Conservation (phyloP, 1,140 invertebrate species). For the Lordiphosa collinella region DNA sequence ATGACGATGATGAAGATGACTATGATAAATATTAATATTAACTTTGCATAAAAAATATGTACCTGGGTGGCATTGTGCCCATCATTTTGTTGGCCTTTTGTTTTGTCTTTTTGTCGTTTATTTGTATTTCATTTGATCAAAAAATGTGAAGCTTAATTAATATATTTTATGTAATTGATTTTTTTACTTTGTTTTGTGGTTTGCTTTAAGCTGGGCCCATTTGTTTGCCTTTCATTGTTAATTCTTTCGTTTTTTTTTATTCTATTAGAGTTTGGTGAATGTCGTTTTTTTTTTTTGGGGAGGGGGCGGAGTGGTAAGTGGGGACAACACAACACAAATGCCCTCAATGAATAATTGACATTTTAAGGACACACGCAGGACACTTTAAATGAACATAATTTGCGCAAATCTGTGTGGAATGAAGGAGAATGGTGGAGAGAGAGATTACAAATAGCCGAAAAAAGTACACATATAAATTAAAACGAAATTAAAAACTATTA, state of each 20-base stretch:
- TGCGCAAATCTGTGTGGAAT: constrained; percentile 71
- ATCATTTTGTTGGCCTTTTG: constrained; percentile 71
- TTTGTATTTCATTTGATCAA: constrained; percentile 30
- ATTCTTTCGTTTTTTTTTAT: constrained; percentile 24
- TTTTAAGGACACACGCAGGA: constrained; percentile 70
- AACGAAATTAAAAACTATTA: constrained; percentile 35
- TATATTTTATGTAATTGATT: constrained; percentile 38
- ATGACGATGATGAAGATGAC: constrained; percentile 21
- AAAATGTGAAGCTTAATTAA: constrained; percentile 45
- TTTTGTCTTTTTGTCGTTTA: constrained; percentile 7
- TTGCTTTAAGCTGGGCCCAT: constrained; percentile 19
- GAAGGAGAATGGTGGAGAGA: constrained; percentile 6
- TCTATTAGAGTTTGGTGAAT: constrained; percentile 72
- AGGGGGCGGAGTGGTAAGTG: constrained; percentile 36
- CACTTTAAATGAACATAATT: constrained; percentile 79
- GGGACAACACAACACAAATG: constrained; percentile 54
- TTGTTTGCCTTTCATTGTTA: constrained; percentile 26
- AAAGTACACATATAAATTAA: constrained; percentile 27
- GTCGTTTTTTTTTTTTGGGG: constrained; percentile 47
- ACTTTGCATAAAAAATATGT: constrained; percentile 58
- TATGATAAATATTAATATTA: constrained; percentile 52
- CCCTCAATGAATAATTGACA: constrained; percentile 77
- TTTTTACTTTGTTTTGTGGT: constrained; percentile 27
- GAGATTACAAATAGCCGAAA: neutral
- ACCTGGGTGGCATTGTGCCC: constrained; percentile 80